Base-by-base conservation (phyloP, 1,140 invertebrate species). In the Megathymus violae region DNA sequence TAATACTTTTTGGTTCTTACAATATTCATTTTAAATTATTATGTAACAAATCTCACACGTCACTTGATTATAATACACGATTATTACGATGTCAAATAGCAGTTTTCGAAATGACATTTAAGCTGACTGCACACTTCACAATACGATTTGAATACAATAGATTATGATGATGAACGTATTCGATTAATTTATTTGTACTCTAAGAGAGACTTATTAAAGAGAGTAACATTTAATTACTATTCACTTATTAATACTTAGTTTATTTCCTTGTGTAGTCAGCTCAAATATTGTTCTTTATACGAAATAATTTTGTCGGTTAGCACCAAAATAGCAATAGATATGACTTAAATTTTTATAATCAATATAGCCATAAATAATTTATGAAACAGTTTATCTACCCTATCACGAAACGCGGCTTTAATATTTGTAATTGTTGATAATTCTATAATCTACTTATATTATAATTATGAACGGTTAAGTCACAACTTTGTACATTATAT, bases 1-100 rank as follows among this genome's bases (percentile, higher is more conserved):
- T 88, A 88, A 88, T 86, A 88, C 83, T 88, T 88, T 88, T 88
- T 88, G 83, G 85, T 85, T 78, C 78, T 80, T 82, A 82, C 17
- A 47, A 40, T 65, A 71, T 59, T 63, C 6, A 71, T 69, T 31
- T 76, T 71, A 71, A 68, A 61, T 60, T 67, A 68, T 62, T 67
- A 69, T 65, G 34, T 71, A 70, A 74, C 69, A 69, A 75, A 76
- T 71, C 69, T 71, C 69, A 79, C 64, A 64, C 61, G 58, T 54
- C 19, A 25, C 50, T 25, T 31, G 9, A 31, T 31, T 54, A 54
- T 4, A 25, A 19, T 41, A 41, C 3, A 52, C 13, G 14, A 16
- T 34, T 15, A 16, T 52, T 52, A 52, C 11, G 4, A 54, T 25
- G 40, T 10, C 22, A 54, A 46, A 41, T 54, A 25, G 50, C 50